Base-by-base conservation (phyloP, 2,888 invertebrate genomes). In the Dexiosoma caninum region DNA sequence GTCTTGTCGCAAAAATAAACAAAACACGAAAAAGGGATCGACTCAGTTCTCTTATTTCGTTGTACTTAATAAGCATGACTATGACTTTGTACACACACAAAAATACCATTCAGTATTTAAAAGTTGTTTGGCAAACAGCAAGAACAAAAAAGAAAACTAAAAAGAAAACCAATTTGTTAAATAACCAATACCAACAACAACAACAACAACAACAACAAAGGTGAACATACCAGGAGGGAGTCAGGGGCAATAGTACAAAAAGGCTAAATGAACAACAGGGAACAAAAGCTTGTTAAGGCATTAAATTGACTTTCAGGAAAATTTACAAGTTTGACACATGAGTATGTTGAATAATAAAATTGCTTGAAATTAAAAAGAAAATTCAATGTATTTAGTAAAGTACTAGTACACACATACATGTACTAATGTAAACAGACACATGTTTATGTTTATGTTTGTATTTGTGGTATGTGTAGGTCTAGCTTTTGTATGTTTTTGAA, bases 131-230 rank as follows among this genome's bases (percentile, higher is more conserved):
- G 16, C 35, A 44, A 55, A 4, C 27, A 46, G 10, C 30, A 59
- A 2, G 8, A 59, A 21, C 14, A 70, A 16, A 12, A 46, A 57
- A 27, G 14, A 57, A 57, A 37, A 23, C 10, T 40, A 53, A 32
- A 9, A 32, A 23, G 27, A 59, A 72, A 72, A 72, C 72, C 62
- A 62, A 72, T 72, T 72, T 72, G 72, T 72, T 72, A 72, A 72
- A 62, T 62, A 62, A 62, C 30, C 53, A 35, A 51, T 30, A 51
- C n/a, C n/a, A n/a, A 51, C 27, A 27, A 51, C n/a, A 51, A 49
- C n/a, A 10, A 4, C n/a, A n/a, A n/a, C n/a, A n/a, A n/a, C n/a
- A n/a, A 51, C n/a, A 51, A 49, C n/a, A 10, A 4, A 49, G 7
- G n/a, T 12, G n/a, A 42, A 60, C n/a, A 51, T n/a, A 2, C 27